phyloP scores from a whole-genome alignment of 2,113 vertebrate genomes.

The Triplophysa siluroides region DNA sequence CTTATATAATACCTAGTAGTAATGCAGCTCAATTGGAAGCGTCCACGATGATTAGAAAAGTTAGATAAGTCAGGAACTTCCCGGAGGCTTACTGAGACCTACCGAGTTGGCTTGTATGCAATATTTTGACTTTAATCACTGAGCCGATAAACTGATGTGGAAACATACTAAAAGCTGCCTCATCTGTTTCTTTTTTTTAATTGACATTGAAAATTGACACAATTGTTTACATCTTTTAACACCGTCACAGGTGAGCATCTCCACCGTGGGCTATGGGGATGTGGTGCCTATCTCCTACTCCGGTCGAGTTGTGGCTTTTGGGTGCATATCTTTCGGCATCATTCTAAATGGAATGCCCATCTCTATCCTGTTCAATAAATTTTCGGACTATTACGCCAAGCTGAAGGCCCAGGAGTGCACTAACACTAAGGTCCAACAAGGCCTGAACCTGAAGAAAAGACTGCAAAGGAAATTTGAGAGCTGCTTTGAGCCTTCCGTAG shows the following conservation, averaged over 20 bases:
- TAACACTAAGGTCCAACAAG: conserved; percentile 67
- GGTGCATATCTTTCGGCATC: conserved; percentile 91
- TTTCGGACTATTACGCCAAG: conserved; percentile 81
- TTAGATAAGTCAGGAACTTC: conserved; percentile 40
- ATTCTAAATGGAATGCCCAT: conserved; percentile 92
- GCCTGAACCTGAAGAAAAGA: conserved; percentile 72
- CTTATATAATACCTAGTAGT: conserved; percentile 56
- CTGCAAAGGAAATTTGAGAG: conserved; percentile 66
- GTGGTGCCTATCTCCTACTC: conserved; percentile 82
- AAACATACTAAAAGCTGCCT: background rate
- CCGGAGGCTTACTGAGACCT: conserved; percentile 29
- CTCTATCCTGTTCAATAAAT: conserved; percentile 84
- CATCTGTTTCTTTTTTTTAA: background rate
- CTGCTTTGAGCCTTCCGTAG: conserved; percentile 58
- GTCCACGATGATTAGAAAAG: conserved; percentile 53
- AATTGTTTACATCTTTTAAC: background rate
- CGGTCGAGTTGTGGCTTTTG: conserved; percentile 82
- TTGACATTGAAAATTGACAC: background rate
- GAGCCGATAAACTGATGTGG: background rate
- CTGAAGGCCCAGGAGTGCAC: conserved; percentile 82
- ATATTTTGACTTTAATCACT: background rate
- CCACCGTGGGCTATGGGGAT: conserved; percentile 89
- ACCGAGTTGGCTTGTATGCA: conserved; percentile 2
- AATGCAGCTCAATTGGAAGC: conserved; percentile 54
- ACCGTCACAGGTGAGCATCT: conserved; percentile 85